Percentiles rank a stretch among this genome's conserved stretches.
These are phyloP conservation scores for Antigone vipio DNA, from an alignment of 2,113 vertebrate genomes.

Conservation along the genomic window DNA sequence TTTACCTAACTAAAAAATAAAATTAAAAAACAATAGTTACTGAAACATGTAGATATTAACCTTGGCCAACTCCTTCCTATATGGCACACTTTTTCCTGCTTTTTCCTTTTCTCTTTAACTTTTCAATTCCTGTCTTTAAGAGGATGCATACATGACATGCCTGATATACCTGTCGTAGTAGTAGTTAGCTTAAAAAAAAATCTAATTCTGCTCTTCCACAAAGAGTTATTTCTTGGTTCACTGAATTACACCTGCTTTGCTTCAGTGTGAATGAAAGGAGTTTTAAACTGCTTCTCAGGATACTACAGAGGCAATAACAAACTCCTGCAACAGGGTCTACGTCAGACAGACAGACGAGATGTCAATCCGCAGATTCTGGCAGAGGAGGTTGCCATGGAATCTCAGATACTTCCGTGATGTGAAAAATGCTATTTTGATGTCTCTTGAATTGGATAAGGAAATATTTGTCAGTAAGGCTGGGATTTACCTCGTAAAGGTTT, in stretches of 20 bases:
- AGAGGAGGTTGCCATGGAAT: slow-evolving; percentile 24
- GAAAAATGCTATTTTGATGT: slow-evolving; percentile 33
- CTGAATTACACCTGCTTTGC: neutral
- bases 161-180: neutral
- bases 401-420: neutral
- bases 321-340: neutral
- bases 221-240: neutral
- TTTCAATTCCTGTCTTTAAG: neutral
- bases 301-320: neutral
- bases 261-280: neutral
- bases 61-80: neutral
- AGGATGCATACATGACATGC: neutral
- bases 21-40: neutral
- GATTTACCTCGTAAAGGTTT: neutral
- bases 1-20: neutral
- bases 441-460: slow-evolving; percentile 1
- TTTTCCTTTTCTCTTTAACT: neutral
- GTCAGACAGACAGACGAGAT: neutral
- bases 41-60: neutral
- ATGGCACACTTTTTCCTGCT: neutral
- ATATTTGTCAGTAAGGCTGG: neutral
- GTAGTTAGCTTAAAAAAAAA: neutral
- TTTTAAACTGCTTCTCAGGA: neutral
- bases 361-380: neutral
- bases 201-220: neutral